Base-by-base conservation (phyloP, 2,113 vertebrate genomes). In the Rhabdornis inornatus region DNA sequence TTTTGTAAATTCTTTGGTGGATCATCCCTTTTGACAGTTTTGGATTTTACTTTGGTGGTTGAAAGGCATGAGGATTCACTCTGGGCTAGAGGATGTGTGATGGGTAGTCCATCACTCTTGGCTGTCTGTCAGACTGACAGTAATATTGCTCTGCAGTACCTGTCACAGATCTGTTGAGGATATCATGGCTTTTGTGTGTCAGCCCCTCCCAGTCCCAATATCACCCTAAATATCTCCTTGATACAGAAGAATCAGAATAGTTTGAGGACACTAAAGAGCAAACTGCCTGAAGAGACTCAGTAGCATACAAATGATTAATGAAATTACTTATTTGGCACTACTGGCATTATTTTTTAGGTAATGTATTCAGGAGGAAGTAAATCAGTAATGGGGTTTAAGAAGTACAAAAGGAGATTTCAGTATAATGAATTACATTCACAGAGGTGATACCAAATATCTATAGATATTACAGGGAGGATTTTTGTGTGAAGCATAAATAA, bases 341-440 rank as follows among this genome's bases (percentile, higher is more conserved):
- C n/a, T 82, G 30, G 65, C 28, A 25, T 65, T 60, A 31, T 90
- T 81, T 82, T 94, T 92, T 91, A 45, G 49, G 19, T 92, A 75
- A 91, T 72, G 10, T 68, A 57, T 95, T 95, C 65, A 69, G 77
- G 15, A 94, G 17, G n/a, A 92, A 68, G 49, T 91, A 91, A 84
- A 92, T 92, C 69, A 69, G 52, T 92, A 91, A 79, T 53, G 37
- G 50, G 37, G 72, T 94, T 92, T 71, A 72, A 76, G 69, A 71
- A 92, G 61, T 25, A 59, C 33, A 91, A 76, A 89, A 84, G 65
- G 47, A 87, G 81, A 59, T 89, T 76, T 91, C 57, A 69, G 10
- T 69, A 27, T 79, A 75, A 94, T 57, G 30, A 89, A 78, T 91
- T 45, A 18, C 5, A 27, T 87, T 83, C 52, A 78, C 52, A 84